A percentile compares a stretch with the other conserved stretches of the same genome.
These are phyloP conservation scores for Drosophila helvetica DNA, from an alignment of 2,888 invertebrate species.

Conservation along the genomic window DNA sequence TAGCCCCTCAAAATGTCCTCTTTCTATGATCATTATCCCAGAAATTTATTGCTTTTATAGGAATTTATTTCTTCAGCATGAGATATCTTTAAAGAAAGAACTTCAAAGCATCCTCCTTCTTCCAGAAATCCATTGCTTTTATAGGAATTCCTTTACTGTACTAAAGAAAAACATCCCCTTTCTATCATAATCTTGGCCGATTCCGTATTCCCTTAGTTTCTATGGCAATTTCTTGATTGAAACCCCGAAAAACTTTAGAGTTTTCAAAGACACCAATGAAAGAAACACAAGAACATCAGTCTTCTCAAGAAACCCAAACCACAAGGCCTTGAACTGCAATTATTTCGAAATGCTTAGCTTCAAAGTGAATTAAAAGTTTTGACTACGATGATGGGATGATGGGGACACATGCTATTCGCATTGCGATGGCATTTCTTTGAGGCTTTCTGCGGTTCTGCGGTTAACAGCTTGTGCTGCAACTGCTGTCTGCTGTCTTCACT, in stretches of 20 bases:
- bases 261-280: not conserved
- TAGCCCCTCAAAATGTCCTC: not conserved
- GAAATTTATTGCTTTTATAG: too few relatives aligned
- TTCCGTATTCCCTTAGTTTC: too few relatives aligned
- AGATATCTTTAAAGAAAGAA: too few relatives aligned
- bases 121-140: too few relatives aligned
- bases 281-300: not conserved
- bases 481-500: constrained; percentile 35
- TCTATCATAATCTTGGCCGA: not conserved
- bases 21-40: too few relatives aligned
- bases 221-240: too few relatives aligned
- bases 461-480: constrained; percentile 19
- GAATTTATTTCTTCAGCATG: too few relatives aligned
- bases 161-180: not conserved
- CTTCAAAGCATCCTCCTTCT: too few relatives aligned
- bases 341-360: not conserved
- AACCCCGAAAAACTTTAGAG: too few relatives aligned
- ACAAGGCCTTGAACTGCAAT: not conserved
- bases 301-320: not conserved
- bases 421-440: constrained; percentile 24
- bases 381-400: not conserved
- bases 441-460: constrained; percentile 24
- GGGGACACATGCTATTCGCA: constrained; percentile 15
- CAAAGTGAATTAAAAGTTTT: not conserved
- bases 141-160: too few relatives aligned